Evolutionary conservation across 1,140 invertebrate species (phyloP), one percentile per base, ranked within the genome.

Genomic region (Muscidifurax raptorellus): DNA sequence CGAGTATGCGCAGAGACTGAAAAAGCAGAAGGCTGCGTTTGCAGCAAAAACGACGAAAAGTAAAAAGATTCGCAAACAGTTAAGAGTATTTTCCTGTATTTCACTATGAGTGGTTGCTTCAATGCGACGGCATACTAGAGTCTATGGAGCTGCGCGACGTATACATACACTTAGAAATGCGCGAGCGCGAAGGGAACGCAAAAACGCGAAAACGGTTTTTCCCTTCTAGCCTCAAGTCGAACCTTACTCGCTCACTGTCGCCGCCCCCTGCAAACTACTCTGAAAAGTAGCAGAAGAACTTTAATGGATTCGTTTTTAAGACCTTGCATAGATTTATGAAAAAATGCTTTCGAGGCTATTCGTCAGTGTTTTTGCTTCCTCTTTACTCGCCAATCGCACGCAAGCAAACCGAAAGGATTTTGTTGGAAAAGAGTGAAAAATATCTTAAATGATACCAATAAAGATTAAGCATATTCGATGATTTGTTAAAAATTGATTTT

Each of bases 251-350:
- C 18, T 72, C 69, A 32, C 30, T 72, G 69, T 32, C 30, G 18
- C 6, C 7, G 28, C 40, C 18, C 30, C n/a, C 80, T n/a, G 82
- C 85, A 80, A 59, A 85, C 86, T 85, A 86, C 82, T 86, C 84
- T 79, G 85, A 86, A 88, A 89, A 87, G 86, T 86, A 81, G 76
- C 89, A 84, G 87, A 89, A 89, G 89, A 90, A 90, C 89, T 89
- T 90, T 90, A 91, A 90, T 90, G 89, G 90, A 89, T 90, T 87
- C 86, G 87, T 90, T 89, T 90, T 90, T 89, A 91, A 90, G 88
- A 87, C 86, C 86, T 76, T 80, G 75, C 74, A 59, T 47, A 47
- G 72, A 75, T n/a, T 75, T 44, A 44, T 47, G n/a, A 47, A 75
- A 75, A 75, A 75, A 47, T 75, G 32, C 72, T 44, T 47, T 47